Evolutionary conservation across 2,113 vertebrate genomes (phyloP), one percentile per base, ranked within the genome.

Genomic region (Pagrus major): DNA sequence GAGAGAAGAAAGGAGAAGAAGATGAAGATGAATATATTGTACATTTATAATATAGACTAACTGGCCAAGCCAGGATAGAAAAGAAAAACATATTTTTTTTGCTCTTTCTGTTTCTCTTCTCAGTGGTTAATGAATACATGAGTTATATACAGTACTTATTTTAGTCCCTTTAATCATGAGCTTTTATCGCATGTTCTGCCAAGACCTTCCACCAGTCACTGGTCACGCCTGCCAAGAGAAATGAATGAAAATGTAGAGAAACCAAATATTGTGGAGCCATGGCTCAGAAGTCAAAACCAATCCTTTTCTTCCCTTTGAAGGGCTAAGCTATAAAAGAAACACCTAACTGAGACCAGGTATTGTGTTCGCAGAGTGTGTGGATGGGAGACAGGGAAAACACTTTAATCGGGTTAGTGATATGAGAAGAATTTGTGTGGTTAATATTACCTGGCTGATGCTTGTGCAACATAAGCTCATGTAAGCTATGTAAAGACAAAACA

Each of bases 121-220:
- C 83, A 56, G 92, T 89, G 91, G 91, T 94, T 92, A 93, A 93
- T 94, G 93, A 91, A 95, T 86, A 89, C 90, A 94, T 91, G 91
- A 93, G 81, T 94, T 94, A 92, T 92, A 93, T 90, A 93, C 91
- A 93, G 91, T 60, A 88, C 92, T 94, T 93, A 92, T 93, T 95
- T 94, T 91, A 91, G 91, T 80, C 91, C 90, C 93, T 94, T 94
- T 95, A 94, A 94, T 95, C 94, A 92, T 94, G 91, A 94, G 87
- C 85, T 91, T 93, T 93, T 91, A 90, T 91, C 81, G 84, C 83
- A 89, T 76, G 78, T 88, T 64, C 91, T 93, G 93, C 94, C 93
- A 93, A 94, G 87, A 91, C 91, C 92, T 91, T 94, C 91, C 90
- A 89, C 91, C 91, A 92, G 88, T 91, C 67, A 78, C 90, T 90